Evolutionary conservation across 2,797 vertebrate genomes (phyloP).

Genomic region (Lagodon rhomboides): DNA sequence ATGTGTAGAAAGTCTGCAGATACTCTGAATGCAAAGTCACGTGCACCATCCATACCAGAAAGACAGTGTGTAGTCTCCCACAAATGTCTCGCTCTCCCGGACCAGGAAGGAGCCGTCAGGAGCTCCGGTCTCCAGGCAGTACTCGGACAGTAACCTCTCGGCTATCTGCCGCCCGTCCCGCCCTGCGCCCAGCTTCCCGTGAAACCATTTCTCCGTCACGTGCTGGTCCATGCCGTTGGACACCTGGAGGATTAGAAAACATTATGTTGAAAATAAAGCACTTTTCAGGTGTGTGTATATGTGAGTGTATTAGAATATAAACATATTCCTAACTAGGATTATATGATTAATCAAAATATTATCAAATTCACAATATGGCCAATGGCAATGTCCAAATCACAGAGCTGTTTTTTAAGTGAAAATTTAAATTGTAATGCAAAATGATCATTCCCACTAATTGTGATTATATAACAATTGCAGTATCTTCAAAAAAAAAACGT

Average conservation of each 20-base stretch:
- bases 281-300: too few species aligned
- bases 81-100: conserved; percentile 98
- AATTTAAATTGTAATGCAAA: too few species aligned
- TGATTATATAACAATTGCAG: too few species aligned
- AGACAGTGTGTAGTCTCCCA: conserved; percentile 98
- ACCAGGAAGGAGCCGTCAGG: conserved; percentile 97
- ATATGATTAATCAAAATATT: too few species aligned
- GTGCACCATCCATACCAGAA: conserved; percentile 90
- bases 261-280: too few species aligned
- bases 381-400: too few species aligned
- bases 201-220: conserved; percentile 97
- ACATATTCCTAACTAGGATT: too few species aligned
- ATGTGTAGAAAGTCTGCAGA: neutral
- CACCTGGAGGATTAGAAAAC: conserved; percentile 78
- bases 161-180: conserved; percentile 96
- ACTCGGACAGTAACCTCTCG: conserved; percentile 94
- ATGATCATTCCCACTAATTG: too few species aligned
- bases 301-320: too few species aligned
- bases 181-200: conserved; percentile 95
- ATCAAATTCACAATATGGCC: too few species aligned
- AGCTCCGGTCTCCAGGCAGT: conserved; percentile 96
- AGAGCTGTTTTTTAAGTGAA: too few species aligned
- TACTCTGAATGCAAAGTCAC: neutral
- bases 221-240: conserved; percentile 95
- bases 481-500: too few species aligned